Evolutionary conservation across 2,113 vertebrate genomes (phyloP).

Genomic region (Spheniscus mendiculus): DNA sequence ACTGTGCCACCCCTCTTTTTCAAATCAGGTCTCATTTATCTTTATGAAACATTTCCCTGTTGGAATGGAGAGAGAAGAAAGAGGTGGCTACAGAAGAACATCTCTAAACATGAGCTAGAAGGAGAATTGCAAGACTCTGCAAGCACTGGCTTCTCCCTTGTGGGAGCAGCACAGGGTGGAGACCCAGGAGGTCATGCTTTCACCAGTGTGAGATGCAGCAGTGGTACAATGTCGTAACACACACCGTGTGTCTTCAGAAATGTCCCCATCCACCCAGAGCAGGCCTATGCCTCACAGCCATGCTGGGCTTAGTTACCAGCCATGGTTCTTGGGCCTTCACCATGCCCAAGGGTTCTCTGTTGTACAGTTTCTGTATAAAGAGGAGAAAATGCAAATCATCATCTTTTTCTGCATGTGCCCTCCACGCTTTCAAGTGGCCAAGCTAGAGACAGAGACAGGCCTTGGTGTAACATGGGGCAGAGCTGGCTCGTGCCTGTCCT

Average conservation of each 20-base stretch:
- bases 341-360: neutral
- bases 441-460: neutral
- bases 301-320: neutral
- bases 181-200: neutral
- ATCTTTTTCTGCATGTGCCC: neutral
- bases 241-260: neutral
- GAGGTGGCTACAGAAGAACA: neutral
- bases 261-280: neutral
- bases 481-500: neutral
- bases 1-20: neutral
- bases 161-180: neutral
- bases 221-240: neutral
- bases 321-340: neutral
- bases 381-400: neutral
- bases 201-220: neutral
- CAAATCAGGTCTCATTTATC: neutral
- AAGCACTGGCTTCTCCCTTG: neutral
- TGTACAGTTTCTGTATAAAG: neutral
- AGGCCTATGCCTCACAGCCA: neutral
- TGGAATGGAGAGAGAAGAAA: neutral
- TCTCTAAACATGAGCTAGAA: neutral
- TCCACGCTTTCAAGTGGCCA: neutral
- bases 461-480: neutral
- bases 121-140: neutral
- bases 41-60: neutral